A percentile compares a stretch with the other conserved stretches of the same genome.
phyloP scores from a whole-genome alignment of 2,888 invertebrate species.

The Nomada flava region DNA sequence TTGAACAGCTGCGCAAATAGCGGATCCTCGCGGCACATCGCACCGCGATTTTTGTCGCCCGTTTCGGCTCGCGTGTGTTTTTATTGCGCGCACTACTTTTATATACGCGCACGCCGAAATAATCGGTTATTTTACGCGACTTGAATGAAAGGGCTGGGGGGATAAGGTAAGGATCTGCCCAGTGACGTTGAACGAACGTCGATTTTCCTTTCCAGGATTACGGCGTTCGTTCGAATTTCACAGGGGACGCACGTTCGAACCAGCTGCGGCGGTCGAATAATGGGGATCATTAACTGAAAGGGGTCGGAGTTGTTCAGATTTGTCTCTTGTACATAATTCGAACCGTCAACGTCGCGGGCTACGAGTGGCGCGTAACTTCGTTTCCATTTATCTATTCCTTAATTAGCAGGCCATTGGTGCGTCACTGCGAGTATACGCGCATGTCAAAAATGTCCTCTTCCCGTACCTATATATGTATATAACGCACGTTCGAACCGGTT shows the following conservation, averaged over 20 bases:
- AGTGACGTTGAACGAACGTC: not conserved
- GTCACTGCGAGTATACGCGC: not conserved
- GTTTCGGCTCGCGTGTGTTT: conserved; percentile 50
- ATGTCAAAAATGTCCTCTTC: conserved; percentile 6
- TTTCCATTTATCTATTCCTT: conserved; percentile 20
- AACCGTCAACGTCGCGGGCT: conserved; percentile 18
- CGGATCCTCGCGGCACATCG: conserved; percentile 64
- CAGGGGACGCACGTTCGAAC: not conserved
- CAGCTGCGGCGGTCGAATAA: not conserved
- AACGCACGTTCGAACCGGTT: conserved; percentile 16
- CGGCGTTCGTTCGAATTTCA: not conserved
- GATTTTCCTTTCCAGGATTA: not conserved
- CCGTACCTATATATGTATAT: not conserved
- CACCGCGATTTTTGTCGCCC: conserved; percentile 64
- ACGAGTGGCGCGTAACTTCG: conserved; percentile 20
- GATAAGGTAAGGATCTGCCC: too few relatives aligned
- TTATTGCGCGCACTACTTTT: conserved; percentile 47
- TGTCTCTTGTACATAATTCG: conserved; percentile 16
- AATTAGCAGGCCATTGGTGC: conserved; percentile 13
- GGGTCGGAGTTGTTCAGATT: conserved; percentile 12
- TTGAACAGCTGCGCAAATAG: conserved; percentile 81
- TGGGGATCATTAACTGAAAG: conserved; percentile 4
- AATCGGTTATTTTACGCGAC: conserved; percentile 38
- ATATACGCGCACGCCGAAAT: conserved; percentile 29
- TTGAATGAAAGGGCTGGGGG: not conserved